Percentiles rank a stretch among this genome's conserved stretches.
These are phyloP conservation scores for Drosophila asahinai DNA, from an alignment of 1,140 invertebrate species.

Conservation along the genomic window DNA sequence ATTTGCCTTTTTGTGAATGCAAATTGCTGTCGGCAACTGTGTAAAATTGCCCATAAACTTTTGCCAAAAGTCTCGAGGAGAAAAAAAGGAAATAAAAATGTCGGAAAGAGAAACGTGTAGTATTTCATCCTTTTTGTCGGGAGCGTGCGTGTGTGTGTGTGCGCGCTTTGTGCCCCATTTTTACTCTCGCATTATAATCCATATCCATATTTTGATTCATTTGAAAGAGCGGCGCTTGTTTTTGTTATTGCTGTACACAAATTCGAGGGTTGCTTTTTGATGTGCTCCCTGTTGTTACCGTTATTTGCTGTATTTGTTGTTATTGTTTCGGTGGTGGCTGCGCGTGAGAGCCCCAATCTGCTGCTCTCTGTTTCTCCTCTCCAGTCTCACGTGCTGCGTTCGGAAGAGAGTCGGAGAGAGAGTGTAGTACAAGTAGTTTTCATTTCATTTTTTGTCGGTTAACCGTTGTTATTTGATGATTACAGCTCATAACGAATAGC, in stretches of 20 bases:
- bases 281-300: constrained; percentile 38
- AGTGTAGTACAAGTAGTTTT: constrained; percentile 33
- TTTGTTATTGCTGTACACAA: constrained; percentile 69
- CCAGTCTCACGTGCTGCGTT: constrained; percentile 33
- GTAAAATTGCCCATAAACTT: constrained; percentile 36
- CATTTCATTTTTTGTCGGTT: constrained; percentile 43
- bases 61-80: constrained; percentile 12
- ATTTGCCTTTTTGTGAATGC: constrained; percentile 33
- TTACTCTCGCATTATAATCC: constrained; percentile 74
- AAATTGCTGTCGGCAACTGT: constrained; percentile 52
- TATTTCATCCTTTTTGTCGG: constrained; percentile 44
- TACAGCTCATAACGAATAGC: constrained; percentile 40
- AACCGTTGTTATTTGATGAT: constrained; percentile 50
- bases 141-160: constrained; percentile 4
- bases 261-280: constrained; percentile 60
- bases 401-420: constrained; percentile 15
- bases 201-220: constrained; percentile 81
- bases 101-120: constrained; percentile 31
- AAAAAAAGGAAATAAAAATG: constrained; percentile 19
- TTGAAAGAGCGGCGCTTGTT: constrained; percentile 55
- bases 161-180: constrained; percentile 66
- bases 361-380: constrained; percentile 30
- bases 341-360: constrained; percentile 45
- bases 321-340: constrained; percentile 53
- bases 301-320: constrained; percentile 39